A percentile compares a stretch with the other conserved stretches of the same genome.
These are phyloP conservation scores for Syritta pipiens DNA, from an alignment of 2,888 invertebrate genomes.

Conservation along the genomic window DNA sequence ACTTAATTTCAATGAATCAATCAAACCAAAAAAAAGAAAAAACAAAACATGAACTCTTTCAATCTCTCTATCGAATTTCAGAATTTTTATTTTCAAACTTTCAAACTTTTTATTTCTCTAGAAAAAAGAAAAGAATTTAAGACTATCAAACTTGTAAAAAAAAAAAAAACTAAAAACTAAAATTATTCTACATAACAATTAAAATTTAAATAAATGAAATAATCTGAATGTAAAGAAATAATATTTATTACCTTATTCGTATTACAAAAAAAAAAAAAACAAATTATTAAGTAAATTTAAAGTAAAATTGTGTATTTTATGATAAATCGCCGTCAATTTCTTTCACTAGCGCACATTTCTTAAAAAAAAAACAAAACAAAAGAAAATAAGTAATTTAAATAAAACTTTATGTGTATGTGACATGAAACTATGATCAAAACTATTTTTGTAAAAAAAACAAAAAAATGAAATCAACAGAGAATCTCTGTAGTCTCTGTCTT, in stretches of 20 bases:
- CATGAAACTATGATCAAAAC: conserved; percentile 21
- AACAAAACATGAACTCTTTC: neutral
- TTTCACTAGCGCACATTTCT: conserved; percentile 61
- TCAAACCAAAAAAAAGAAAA: neutral
- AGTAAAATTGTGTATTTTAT: conserved; percentile 53
- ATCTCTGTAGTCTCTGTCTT: no score
- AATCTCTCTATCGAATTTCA: conserved; percentile 66
- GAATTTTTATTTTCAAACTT: conserved; percentile 25
- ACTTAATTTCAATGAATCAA: no score
- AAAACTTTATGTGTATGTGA: conserved; percentile 10
- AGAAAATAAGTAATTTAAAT: neutral
- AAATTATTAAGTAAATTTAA: no score
- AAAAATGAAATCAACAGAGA: no score
- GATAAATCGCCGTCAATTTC: conserved; percentile 65
- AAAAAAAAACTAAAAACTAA: conserved; percentile 24
- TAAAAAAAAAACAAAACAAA: conserved; percentile 14
- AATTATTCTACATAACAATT: conserved; percentile 12
- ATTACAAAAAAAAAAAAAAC: conserved; percentile 17
- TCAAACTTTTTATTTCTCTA: conserved; percentile 7
- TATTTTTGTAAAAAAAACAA: conserved; percentile 53
- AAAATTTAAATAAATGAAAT: conserved; percentile 11
- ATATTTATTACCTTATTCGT: conserved; percentile 25
- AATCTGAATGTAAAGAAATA: conserved; percentile 39
- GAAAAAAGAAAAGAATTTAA: conserved; percentile 50
- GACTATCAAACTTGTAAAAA: conserved; percentile 64